Conservation (phyloP, 1,140 invertebrate species). For the Plutomurus gul region DNA sequence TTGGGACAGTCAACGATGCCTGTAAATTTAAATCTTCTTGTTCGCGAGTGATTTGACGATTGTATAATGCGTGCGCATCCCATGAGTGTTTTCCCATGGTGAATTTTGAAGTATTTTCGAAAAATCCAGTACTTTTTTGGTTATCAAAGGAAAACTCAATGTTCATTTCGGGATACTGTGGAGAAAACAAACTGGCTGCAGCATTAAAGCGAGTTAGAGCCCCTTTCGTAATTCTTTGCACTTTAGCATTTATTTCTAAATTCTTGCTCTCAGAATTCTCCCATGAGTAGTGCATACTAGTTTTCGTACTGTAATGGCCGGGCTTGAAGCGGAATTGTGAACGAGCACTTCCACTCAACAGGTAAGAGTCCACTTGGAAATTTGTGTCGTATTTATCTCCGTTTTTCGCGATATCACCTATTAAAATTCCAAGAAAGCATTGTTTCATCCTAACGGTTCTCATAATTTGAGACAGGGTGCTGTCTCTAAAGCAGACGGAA, state of each 20-base stretch:
- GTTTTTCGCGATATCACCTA: slow-evolving; percentile 51
- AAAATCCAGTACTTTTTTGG: slow-evolving; percentile 53
- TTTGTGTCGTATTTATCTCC: slow-evolving; percentile 46
- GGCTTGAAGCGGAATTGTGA: slow-evolving; percentile 50
- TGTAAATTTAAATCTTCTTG: slow-evolving; percentile 48
- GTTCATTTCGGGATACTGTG: slow-evolving; percentile 54
- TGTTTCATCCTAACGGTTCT: too few relatives aligned
- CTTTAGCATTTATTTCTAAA: slow-evolving; percentile 54
- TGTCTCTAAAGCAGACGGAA: too few relatives aligned
- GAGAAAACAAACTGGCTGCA: slow-evolving; percentile 27
- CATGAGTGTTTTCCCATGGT: slow-evolving; percentile 50
- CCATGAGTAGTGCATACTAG: slow-evolving; percentile 54
- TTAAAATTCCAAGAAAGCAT: too few relatives aligned
- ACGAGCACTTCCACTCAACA: slow-evolving; percentile 53
- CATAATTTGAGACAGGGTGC: too few relatives aligned
- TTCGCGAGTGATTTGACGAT: slow-evolving; percentile 36
- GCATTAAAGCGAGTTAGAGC: slow-evolving; percentile 51
- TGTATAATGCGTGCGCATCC: slow-evolving; percentile 50
- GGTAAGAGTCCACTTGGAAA: slow-evolving; percentile 50
- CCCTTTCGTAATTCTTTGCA: slow-evolving; percentile 50
- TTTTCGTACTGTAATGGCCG: slow-evolving; percentile 51
- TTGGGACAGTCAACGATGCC: slow-evolving; percentile 34
- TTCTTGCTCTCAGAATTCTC: slow-evolving; percentile 48
- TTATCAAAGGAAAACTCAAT: slow-evolving; percentile 54
- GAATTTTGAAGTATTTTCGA: slow-evolving; percentile 54